A percentile compares a stretch with the other conserved stretches of the same genome.
These are phyloP conservation scores for Stenopsyche tienmushanensis DNA, from an alignment of 1,140 invertebrate species.

Conservation along the genomic window DNA sequence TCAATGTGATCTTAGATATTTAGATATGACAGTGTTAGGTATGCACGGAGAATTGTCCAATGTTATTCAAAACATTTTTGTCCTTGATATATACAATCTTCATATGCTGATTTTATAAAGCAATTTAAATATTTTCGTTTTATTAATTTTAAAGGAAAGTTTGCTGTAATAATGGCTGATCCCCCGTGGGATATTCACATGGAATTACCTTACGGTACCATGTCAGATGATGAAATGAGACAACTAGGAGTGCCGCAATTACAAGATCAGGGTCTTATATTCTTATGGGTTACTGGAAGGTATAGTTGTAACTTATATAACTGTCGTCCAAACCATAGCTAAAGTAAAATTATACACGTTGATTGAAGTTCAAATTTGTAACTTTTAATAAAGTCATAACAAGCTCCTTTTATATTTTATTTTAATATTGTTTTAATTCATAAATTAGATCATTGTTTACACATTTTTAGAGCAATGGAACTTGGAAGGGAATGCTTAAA, in stretches of 20 bases:
- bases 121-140: neutral
- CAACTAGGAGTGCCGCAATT: slow-evolving; percentile 85
- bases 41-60: no score
- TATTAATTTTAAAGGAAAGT: slow-evolving; percentile 64
- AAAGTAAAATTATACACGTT: neutral
- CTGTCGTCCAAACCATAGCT: neutral
- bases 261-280: slow-evolving; percentile 95
- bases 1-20: slow-evolving; percentile 91
- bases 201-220: slow-evolving; percentile 98
- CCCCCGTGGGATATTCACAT: slow-evolving; percentile 99
- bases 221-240: slow-evolving; percentile 98
- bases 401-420: no score
- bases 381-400: slow-evolving; percentile 1
- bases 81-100: neutral
- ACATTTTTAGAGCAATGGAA: slow-evolving; percentile 92
- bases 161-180: slow-evolving; percentile 93
- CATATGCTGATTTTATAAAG: neutral
- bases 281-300: slow-evolving; percentile 96
- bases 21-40: slow-evolving; percentile 94
- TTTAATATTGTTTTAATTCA: neutral
- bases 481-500: slow-evolving; percentile 89
- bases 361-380: no score
- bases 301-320: slow-evolving; percentile 38
- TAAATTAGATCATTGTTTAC: neutral
- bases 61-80: slow-evolving; percentile 11